Evolutionary conservation across 2,888 invertebrate genomes (phyloP).

Genomic region (Eupithecia exiguata): DNA sequence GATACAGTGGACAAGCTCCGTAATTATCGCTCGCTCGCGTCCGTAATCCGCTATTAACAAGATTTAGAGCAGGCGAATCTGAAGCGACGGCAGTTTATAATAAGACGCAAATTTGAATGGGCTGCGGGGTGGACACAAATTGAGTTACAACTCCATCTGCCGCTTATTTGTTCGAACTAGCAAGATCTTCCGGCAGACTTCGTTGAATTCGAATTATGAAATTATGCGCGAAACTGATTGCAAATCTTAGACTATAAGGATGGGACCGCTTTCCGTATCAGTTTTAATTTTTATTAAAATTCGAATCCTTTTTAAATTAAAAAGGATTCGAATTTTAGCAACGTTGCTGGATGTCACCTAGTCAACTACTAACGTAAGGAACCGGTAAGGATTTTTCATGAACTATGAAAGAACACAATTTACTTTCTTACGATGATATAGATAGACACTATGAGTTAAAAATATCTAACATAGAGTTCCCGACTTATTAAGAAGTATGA

Average conservation of each 20-base stretch:
- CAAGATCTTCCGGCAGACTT: conserved; percentile 1
- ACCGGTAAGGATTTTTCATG: no score
- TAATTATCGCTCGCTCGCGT: no score
- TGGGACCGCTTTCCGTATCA: background rate
- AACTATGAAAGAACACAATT: no score
- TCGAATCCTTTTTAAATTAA: no score
- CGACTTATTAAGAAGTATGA: no score
- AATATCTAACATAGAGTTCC: no score
- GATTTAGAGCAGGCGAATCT: background rate
- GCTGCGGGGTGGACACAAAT: conserved; percentile 14
- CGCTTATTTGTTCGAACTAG: conserved; percentile 17
- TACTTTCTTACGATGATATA: no score
- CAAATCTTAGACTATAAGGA: background rate
- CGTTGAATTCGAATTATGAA: conserved; percentile 7
- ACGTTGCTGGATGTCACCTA: no score
- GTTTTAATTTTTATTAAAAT: no score
- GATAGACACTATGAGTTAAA: no score
- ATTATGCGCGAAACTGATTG: background rate
- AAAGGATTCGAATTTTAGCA: background rate
- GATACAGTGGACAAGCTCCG: background rate
- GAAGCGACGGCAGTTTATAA: conserved; percentile 10
- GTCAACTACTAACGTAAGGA: no score
- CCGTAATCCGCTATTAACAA: background rate
- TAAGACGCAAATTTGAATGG: conserved; percentile 19
- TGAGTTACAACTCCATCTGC: conserved; percentile 21